Base-by-base conservation (phyloP, 1,140 invertebrate species). In the Paracyclopina nana region DNA sequence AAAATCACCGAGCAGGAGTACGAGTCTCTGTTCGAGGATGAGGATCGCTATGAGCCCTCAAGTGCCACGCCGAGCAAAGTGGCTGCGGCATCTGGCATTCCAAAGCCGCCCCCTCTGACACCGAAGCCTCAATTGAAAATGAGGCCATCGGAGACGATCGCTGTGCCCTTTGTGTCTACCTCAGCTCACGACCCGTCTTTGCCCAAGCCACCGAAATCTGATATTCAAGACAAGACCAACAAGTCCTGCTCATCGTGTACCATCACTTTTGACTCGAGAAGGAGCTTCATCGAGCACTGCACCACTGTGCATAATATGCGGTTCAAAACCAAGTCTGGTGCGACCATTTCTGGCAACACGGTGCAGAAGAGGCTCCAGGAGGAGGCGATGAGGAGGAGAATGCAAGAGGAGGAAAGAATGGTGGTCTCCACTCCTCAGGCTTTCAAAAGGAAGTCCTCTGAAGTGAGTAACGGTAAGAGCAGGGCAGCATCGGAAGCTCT, bases 1-100 rank as follows among this genome's bases (percentile, higher is more conserved):
- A 52, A 52, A 27, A 50, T 52, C 4, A 52, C 38, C 9, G 50
- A 52, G 22, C 14, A 46, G 24, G 50, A 52, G 28, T 52, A 52
- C 20, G 40, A 52, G 26, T 14, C 14, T 20, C 20, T 44, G 6
- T 44, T 40, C n/a, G 14, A 14, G 12, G 48, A 38, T 4, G 30
- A 48, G 26, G 9, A 25, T 27, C 14, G 14, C n/a, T n/a, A 28
- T 48, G 6, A 42, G 20, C 16, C 40, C 20, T 6, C 9, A 42
- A 27, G 8, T 42, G n/a, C 14, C 14, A 27, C 9, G 8, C 16
- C 27, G 11, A 14, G 8, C n/a, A 25, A 22, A 4, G 29, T 14
- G 45, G 12, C 25, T 11, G 12, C 16, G 8, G 18, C 4, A 4
- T n/a, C 25, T 38, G 34, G 20, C 5, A 38, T 20, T 2, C 34